Percentiles rank a stretch among this genome's conserved stretches.
These are phyloP conservation scores for Chironomus striatipennis DNA, from an alignment of 1,140 invertebrate species.

Conservation along the genomic window DNA sequence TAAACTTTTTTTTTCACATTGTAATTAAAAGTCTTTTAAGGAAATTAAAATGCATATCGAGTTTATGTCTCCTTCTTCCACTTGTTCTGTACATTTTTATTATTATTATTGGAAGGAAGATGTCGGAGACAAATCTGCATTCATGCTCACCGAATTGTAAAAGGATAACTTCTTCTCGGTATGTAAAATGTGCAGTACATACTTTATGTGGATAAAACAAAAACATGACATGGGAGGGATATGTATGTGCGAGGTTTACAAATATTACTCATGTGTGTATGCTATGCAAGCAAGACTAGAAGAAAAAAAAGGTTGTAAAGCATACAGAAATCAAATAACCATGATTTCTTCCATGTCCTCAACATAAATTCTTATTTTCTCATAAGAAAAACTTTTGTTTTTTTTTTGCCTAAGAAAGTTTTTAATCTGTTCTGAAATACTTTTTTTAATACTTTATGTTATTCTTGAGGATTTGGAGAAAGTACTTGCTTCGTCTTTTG, in stretches of 20 bases:
- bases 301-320: too few species aligned
- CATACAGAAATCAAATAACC: not conserved
- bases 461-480: too few species aligned
- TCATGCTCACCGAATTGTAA: constrained; percentile 12
- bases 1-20: not conserved
- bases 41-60: constrained; percentile 22
- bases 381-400: not conserved
- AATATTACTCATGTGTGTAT: too few species aligned
- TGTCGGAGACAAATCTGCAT: constrained; percentile 1
- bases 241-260: too few species aligned
- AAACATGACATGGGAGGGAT: too few species aligned
- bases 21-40: constrained; percentile 19
- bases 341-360: not conserved
- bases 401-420: not conserved
- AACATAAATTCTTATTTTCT: not conserved
- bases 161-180: not conserved
- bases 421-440: not conserved
- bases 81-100: too few species aligned
- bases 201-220: too few species aligned
- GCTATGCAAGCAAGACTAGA: too few species aligned
- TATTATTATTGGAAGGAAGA: not conserved
- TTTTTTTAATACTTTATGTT: not conserved
- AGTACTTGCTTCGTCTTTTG: too few species aligned
- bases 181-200: too few species aligned
- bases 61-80: not conserved